Conservation (phyloP, 2,797 vertebrate species). For the Gallirallus australis region DNA sequence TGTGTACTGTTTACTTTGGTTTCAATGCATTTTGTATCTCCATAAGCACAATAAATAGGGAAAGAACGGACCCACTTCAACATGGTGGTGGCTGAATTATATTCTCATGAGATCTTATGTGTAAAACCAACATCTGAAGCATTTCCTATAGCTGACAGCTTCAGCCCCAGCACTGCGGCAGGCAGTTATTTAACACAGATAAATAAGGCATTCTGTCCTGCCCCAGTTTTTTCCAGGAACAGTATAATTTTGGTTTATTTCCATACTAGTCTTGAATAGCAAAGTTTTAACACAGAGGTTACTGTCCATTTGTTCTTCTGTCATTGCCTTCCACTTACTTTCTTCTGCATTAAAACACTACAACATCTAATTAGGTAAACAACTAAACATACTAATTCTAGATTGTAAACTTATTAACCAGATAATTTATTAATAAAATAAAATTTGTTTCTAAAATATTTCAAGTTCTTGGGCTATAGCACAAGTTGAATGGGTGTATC, state of each 20-base stretch:
- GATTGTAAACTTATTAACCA: not conserved
- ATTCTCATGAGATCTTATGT: rapidly evolving
- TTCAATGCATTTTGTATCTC: not conserved
- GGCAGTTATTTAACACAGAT: not conserved
- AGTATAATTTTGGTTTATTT: not conserved
- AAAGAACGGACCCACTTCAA: not conserved
- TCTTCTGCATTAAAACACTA: not conserved
- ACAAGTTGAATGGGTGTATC: not conserved
- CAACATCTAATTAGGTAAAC: not conserved
- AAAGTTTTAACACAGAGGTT: not conserved
- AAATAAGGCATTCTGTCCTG: not conserved
- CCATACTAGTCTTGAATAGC: not conserved
- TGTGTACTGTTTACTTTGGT: not conserved
- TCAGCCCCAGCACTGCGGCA: not conserved
- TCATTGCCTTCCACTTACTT: not conserved
- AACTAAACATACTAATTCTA: not conserved
- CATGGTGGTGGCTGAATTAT: not conserved
- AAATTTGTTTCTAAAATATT: not conserved
- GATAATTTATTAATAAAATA: not conserved
- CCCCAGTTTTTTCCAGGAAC: not conserved
- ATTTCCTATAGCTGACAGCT: not conserved
- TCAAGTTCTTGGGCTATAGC: not conserved
- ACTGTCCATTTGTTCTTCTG: not conserved
- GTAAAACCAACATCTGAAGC: not conserved
- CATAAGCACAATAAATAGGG: not conserved